Evolutionary conservation across 1,140 invertebrate genomes (phyloP).

Genomic region (Paraescarpia echinospica): DNA sequence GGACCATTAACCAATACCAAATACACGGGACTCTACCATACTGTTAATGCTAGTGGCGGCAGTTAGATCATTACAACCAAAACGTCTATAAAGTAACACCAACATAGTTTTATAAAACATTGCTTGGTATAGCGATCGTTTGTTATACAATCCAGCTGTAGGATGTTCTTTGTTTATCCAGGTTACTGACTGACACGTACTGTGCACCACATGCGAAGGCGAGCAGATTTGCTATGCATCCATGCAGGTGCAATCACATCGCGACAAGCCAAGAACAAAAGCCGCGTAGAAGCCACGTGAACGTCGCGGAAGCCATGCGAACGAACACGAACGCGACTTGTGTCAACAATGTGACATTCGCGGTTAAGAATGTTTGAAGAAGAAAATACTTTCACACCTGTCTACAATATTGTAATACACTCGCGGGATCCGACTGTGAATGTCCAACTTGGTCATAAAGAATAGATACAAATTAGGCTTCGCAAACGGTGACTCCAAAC

Average conservation of each 20-base stretch:
- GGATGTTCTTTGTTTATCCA: not conserved
- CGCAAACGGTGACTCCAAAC: no score
- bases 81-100: not conserved
- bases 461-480: no score
- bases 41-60: no score
- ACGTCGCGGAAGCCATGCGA: not conserved
- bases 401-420: no score
- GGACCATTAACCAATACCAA: no score
- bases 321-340: not conserved
- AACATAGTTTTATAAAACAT: not conserved
- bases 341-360: no score
- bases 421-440: no score
- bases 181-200: not conserved
- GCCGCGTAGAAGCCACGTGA: not conserved
- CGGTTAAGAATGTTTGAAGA: no score
- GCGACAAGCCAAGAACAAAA: not conserved
- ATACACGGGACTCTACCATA: no score
- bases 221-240: not conserved
- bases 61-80: no score
- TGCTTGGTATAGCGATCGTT: not conserved
- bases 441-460: no score
- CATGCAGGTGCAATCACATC: not conserved
- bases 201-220: not conserved
- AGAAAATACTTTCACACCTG: no score
- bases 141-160: not conserved